Base-by-base conservation (phyloP, 2,888 invertebrate genomes). In the Escarpia spicata region DNA sequence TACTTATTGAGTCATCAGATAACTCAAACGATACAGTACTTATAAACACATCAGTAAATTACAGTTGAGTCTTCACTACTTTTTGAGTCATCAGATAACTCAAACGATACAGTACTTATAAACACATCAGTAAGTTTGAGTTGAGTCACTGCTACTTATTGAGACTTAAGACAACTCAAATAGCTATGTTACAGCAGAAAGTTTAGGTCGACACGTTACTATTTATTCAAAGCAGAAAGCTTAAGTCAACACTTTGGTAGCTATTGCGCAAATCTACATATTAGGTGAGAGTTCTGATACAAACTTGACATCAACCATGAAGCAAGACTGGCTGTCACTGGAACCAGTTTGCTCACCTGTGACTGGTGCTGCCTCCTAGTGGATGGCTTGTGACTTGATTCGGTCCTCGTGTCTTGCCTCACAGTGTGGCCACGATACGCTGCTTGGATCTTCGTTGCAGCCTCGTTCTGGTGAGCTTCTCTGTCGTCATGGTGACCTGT, bases 381-480 rank as follows among this genome's bases (percentile, higher is more conserved):
- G 31, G 43, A 2, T 90, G 90, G 90, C 90, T 90, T 43, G 43
- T 91, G 26, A 43, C 37, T 91, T 43, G 91, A 91, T 37, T 44
- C 19, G 37, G 91, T 43, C 52, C 75, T 26, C 4, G n/a, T 26
- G 6, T 75, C 93, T 92, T 95, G 94, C 44, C 95, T 93, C 6
- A 95, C 95, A 19, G 93, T 94, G 93, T 95, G 94, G 10, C 95
- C 95, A 12, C 95, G 93, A 93, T 94, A 95, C 0, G 94, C 94
- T 9, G 95, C 95, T 93, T 95, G 95, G 90, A 95, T 95, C 52
- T 94, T 94, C 10, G 94, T 94, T 15, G 95, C 95, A 75, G 95
- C 95, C 43, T 37, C 90, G 19, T 93, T 93, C 31, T 94, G 93
- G 43, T 91, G 91, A 26, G 92, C 92, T 19, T 93, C 93, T 12